phyloP scores from a whole-genome alignment of 2,888 invertebrate genomes.

The Alsophila aescularia region DNA sequence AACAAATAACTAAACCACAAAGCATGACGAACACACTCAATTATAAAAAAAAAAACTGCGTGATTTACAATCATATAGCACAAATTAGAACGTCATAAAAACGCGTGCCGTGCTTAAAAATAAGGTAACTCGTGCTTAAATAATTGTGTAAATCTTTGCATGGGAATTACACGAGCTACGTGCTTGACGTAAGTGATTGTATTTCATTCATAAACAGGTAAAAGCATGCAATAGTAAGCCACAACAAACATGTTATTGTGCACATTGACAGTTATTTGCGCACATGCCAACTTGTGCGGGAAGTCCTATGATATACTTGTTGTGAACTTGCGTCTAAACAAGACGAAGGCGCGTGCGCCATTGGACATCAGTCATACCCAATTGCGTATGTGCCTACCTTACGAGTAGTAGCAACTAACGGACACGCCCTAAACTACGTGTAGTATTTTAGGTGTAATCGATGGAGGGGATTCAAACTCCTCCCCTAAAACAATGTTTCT shows the following conservation, averaged over 20 bases:
- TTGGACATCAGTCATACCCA: no score
- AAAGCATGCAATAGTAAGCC: neutral
- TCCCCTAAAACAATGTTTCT: no score
- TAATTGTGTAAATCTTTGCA: neutral
- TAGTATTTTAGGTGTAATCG: no score
- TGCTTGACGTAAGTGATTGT: neutral
- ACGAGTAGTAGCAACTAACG: no score
- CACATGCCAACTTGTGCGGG: neutral
- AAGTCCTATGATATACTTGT: neutral
- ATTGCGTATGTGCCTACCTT: no score
- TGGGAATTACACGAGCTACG: neutral
- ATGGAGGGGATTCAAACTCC: no score
- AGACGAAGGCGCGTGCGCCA: neutral
- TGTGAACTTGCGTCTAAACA: neutral
- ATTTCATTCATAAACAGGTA: conserved; percentile 10
- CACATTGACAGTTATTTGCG: neutral
- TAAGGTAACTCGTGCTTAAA: neutral
- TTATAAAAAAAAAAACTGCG: neutral
- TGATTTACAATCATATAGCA: neutral
- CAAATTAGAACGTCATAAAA: neutral
- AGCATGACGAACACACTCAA: neutral
- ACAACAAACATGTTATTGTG: neutral
- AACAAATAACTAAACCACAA: neutral
- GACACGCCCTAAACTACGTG: no score
- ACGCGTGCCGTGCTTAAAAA: neutral